Conservation (phyloP, 1,140 invertebrate genomes). For the Medauroidea extradentata region DNA sequence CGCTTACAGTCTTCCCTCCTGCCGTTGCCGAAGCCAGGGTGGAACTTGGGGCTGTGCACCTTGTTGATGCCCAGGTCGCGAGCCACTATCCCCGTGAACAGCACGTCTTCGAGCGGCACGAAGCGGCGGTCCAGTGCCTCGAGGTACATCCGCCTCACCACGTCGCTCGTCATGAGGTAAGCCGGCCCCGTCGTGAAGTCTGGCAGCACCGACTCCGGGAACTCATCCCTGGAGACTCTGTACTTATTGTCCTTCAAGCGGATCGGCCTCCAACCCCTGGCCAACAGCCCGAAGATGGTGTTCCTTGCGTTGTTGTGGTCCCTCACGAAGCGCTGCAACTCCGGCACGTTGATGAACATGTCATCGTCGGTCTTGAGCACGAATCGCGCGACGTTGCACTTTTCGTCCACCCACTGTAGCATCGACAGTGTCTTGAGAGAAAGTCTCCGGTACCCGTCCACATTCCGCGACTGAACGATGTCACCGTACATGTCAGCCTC, state of each 20-base stretch:
- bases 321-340: constrained; percentile 60
- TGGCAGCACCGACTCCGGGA: constrained; percentile 59
- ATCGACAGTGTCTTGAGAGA: constrained; percentile 82
- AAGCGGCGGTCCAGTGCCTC: constrained; percentile 63
- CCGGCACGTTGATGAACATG: constrained; percentile 84
- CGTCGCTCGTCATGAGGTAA: constrained; percentile 69
- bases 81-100: constrained; percentile 83
- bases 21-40: too few relatives aligned
- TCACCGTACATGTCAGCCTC: constrained; percentile 72
- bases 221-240: constrained; percentile 68
- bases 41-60: too few relatives aligned
- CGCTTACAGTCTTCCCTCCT: too few relatives aligned
- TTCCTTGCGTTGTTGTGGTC: constrained; percentile 56
- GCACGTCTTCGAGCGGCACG: constrained; percentile 84
- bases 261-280: constrained; percentile 78
- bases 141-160: constrained; percentile 59
- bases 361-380: constrained; percentile 87
- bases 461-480: constrained; percentile 68
- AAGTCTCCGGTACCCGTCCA: constrained; percentile 82
- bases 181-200: constrained; percentile 84
- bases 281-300: constrained; percentile 73
- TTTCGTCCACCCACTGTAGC: constrained; percentile 74
- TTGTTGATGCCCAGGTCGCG: constrained; percentile 40
- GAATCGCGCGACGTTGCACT: constrained; percentile 67
- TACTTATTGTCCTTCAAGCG: constrained; percentile 80